Base-by-base conservation (phyloP, 1,140 invertebrate species). In the Bombus turneri region DNA sequence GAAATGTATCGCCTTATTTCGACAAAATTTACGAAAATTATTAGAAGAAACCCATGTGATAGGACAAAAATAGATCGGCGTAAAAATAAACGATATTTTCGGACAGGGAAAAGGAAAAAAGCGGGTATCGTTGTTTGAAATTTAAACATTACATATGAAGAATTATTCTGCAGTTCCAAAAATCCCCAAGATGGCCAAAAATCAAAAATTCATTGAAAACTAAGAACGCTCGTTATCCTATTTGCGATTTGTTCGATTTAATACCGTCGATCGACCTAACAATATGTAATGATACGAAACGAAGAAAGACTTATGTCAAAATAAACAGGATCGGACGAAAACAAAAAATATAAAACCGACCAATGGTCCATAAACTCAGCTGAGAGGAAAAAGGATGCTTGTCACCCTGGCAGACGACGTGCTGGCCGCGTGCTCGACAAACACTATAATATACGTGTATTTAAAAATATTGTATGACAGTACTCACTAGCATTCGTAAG, bases 361-460 rank as follows among this genome's bases (percentile, higher is more conserved):
- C 9, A 59, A 86, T 53, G 68, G 81, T 86, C 77, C 85, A 79
- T 75, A 39, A 41, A 47, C 62, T 73, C 77, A 74, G 62, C 53
- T 76, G 75, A 86, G 86, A 78, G 77, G 86, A 88, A 88, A 90
- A 88, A 85, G 83, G 79, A 87, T 81, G 77, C 79, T 76, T 89
- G 90, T 88, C 90, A 91, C 74, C 83, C 88, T 92, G 91, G 91
- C 90, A 91, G 92, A 91, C 86, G 91, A 92, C 90, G 87, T 91
- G 85, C 78, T 71, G 86, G 85, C 83, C 88, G 93, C 92, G 91
- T 92, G 92, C 57, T 81, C 64, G 18, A 5, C 13, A 53, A 66
- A 39, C 57, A 59, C 53, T 47, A 22, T 68, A 28, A 57, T 2
- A 41, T 43, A 31, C 25, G 69, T 79, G 72, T 18, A 43, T n/a